These are phyloP conservation scores for Cyprinodon diabolis DNA, from an alignment of 2,797 vertebrate species.

Conservation along the genomic window DNA sequence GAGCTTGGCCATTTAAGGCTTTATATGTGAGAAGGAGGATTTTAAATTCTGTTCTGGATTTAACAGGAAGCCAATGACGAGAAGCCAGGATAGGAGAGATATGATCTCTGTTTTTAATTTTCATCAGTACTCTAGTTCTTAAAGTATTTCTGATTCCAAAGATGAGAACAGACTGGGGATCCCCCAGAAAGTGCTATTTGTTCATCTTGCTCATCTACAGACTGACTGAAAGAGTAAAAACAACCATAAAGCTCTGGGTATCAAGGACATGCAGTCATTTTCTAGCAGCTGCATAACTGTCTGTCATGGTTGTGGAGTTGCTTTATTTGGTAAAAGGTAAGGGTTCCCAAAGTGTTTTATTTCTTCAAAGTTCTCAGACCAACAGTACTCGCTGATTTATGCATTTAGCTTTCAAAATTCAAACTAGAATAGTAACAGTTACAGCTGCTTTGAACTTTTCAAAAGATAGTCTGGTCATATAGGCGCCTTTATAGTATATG, in stretches of 20 bases:
- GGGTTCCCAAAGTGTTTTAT: not conserved
- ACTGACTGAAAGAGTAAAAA: not conserved
- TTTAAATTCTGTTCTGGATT: no score
- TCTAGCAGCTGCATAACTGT: not conserved
- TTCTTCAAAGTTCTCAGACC: not conserved
- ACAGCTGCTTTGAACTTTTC: not conserved
- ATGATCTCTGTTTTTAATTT: no score
- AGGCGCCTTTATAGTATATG: no score
- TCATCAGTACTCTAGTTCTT: no score
- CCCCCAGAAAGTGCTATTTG: slow-evolving; percentile 16
- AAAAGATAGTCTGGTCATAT: no score
- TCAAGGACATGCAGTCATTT: not conserved
- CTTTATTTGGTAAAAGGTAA: no score
- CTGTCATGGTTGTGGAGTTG: not conserved
- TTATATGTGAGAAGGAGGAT: no score
- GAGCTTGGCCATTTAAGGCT: no score
- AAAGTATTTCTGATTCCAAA: no score
- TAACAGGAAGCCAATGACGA: no score
- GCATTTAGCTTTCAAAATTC: not conserved
- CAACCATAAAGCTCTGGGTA: not conserved
- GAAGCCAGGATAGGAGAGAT: no score
- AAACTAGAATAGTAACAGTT: not conserved
- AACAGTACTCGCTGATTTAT: not conserved
- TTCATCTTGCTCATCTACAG: not conserved
- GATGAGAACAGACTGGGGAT: no score